Evolutionary conservation across 2,888 invertebrate species (phyloP).

Genomic region (Tortricodes alternella): DNA sequence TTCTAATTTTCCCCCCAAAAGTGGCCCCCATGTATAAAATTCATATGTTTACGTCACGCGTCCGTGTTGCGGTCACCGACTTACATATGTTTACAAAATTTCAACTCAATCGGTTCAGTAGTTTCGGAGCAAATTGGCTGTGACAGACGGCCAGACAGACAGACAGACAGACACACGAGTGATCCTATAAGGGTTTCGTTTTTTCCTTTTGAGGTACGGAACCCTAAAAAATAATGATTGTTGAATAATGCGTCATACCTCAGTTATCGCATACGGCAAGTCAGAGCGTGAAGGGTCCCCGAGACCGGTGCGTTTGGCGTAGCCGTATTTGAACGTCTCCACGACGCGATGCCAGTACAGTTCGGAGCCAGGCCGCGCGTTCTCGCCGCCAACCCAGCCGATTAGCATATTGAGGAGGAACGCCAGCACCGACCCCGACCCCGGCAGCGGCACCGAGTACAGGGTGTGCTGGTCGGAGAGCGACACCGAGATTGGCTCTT

Average conservation of each 20-base stretch:
- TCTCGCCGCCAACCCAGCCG: conserved; percentile 74
- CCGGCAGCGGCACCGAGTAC: conserved; percentile 91
- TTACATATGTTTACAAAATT: too few relatives aligned
- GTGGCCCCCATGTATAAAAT: too few relatives aligned
- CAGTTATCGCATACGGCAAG: conserved; percentile 35
- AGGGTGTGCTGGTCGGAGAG: conserved; percentile 85
- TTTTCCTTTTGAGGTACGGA: background rate
- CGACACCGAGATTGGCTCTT: conserved; percentile 82
- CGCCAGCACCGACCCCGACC: conserved; percentile 91
- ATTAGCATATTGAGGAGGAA: conserved; percentile 92
- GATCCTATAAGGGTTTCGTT: too few relatives aligned
- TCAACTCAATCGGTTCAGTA: too few relatives aligned
- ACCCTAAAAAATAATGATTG: background rate
- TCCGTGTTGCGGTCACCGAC: too few relatives aligned
- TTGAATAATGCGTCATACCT: background rate
- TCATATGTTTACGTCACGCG: too few relatives aligned
- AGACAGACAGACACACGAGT: too few relatives aligned
- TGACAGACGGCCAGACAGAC: too few relatives aligned
- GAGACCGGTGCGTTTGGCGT: conserved; percentile 91
- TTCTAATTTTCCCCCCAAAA: too few relatives aligned
- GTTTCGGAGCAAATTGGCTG: too few relatives aligned
- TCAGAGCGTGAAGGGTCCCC: conserved; percentile 85
- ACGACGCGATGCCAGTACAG: conserved; percentile 90
- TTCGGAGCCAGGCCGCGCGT: conserved; percentile 54
- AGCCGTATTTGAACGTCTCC: conserved; percentile 96